These are phyloP conservation scores for Calidris pygmaea DNA, from an alignment of 2,113 vertebrate genomes.

Conservation along the genomic window DNA sequence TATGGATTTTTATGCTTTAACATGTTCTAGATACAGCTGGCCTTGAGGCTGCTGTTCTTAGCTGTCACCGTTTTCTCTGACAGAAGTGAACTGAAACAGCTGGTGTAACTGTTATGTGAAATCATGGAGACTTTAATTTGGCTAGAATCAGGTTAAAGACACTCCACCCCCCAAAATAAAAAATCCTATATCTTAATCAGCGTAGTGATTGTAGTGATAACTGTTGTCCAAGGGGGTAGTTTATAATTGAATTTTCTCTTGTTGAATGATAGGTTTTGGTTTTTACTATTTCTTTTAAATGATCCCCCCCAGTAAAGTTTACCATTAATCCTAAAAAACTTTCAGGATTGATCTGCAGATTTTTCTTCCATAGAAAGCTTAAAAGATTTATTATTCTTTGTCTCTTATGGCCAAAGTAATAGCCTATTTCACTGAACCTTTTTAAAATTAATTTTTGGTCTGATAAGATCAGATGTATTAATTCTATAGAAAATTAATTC, in stretches of 20 bases:
- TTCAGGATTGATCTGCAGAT: not conserved
- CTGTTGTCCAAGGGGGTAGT: not conserved
- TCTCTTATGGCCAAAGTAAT: not conserved
- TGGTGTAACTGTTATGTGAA: not conserved
- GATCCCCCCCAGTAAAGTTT: not conserved
- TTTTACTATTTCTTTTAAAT: not conserved
- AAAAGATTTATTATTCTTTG: not conserved
- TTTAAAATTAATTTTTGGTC: not conserved
- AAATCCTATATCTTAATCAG: not conserved
- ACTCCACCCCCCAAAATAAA: not conserved
- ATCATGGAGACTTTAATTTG: not conserved
- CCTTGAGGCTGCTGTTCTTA: not conserved
- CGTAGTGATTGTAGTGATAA: not conserved
- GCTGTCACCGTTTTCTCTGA: not conserved
- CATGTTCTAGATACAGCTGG: not conserved
- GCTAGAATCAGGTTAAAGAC: not conserved
- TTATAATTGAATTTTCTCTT: not conserved
- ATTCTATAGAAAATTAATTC: not conserved
- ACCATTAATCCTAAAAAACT: not conserved
- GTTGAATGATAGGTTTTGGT: not conserved
- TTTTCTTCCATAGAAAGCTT: not conserved
- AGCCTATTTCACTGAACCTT: not conserved
- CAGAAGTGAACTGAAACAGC: not conserved
- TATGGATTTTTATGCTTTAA: not conserved
- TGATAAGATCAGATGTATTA: not conserved